These are phyloP conservation scores for Tricholaema leucomelas DNA, from an alignment of 2,113 vertebrate species.

Conservation along the genomic window DNA sequence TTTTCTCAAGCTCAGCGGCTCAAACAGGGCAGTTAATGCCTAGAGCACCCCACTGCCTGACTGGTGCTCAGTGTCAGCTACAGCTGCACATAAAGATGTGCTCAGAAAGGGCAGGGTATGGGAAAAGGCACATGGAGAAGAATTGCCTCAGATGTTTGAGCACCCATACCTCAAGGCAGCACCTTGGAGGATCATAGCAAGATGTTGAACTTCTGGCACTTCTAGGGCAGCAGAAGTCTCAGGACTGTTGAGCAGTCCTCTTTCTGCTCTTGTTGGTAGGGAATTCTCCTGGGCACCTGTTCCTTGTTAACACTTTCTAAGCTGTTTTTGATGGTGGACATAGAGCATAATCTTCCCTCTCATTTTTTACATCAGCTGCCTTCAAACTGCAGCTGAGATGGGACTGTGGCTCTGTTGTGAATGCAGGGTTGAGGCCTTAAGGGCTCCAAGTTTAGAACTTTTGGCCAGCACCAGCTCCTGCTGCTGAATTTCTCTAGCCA, in stretches of 20 bases:
- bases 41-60: conserved; percentile 1
- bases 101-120: not conserved
- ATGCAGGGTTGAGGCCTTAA: not conserved
- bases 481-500: not conserved
- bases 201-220: not conserved
- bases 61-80: conserved; percentile 3
- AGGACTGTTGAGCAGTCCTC: not conserved
- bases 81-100: not conserved
- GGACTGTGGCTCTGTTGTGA: not conserved
- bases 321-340: not conserved
- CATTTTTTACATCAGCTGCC: not conserved
- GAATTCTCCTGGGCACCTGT: conserved; percentile 30
- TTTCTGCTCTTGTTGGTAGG: not conserved
- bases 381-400: not conserved
- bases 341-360: not conserved
- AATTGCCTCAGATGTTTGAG: not conserved
- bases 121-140: not conserved
- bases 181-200: not conserved
- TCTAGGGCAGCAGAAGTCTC: not conserved
- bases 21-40: conserved; percentile 13
- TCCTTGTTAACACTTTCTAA: not conserved
- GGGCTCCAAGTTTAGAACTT: conserved; percentile 1
- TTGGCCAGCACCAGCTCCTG: not conserved
- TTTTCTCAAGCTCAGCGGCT: conserved; percentile 44
- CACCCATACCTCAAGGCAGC: not conserved